Percentiles rank a stretch among this genome's conserved stretches.
These are phyloP conservation scores for Stegophylla sp. DNA, from an alignment of 2,888 invertebrate genomes.

Conservation along the genomic window DNA sequence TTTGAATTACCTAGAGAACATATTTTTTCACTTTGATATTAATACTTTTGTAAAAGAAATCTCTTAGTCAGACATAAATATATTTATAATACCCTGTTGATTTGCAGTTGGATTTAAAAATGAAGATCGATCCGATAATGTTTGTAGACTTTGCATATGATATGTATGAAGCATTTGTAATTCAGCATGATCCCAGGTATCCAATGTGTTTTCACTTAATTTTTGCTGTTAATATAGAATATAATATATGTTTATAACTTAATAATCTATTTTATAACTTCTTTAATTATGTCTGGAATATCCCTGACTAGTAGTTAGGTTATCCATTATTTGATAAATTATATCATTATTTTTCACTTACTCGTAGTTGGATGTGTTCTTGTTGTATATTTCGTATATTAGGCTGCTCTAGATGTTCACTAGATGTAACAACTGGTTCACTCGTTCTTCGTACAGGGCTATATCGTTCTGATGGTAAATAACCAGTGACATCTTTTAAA, in stretches of 20 bases:
- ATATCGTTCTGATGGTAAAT: constrained; percentile 75
- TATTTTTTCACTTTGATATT: not conserved
- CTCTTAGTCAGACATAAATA: not conserved
- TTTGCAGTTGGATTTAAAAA: constrained; percentile 44
- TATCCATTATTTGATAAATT: not conserved
- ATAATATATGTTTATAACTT: not conserved
- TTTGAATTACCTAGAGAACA: constrained; percentile 52
- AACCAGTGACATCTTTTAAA: constrained; percentile 67
- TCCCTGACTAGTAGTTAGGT: not conserved
- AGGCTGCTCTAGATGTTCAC: constrained; percentile 61
- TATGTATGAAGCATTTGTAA: constrained; percentile 66
- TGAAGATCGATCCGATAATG: constrained; percentile 39
- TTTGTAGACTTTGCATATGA: constrained; percentile 63
- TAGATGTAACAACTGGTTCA: constrained; percentile 66
- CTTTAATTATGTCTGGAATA: too few species aligned
- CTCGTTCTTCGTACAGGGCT: constrained; percentile 90
- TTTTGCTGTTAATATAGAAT: constrained; percentile 63
- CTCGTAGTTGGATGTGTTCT: constrained; percentile 81
- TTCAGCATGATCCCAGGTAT: constrained; percentile 63
- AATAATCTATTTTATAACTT: too few species aligned
- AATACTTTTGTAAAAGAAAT: not conserved
- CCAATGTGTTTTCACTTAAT: constrained; percentile 63
- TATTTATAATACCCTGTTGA: constrained; percentile 50
- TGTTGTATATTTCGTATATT: constrained; percentile 72
- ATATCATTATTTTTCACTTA: constrained; percentile 62